Base-by-base conservation (phyloP, 2,113 vertebrate genomes). In the Naja naja region DNA sequence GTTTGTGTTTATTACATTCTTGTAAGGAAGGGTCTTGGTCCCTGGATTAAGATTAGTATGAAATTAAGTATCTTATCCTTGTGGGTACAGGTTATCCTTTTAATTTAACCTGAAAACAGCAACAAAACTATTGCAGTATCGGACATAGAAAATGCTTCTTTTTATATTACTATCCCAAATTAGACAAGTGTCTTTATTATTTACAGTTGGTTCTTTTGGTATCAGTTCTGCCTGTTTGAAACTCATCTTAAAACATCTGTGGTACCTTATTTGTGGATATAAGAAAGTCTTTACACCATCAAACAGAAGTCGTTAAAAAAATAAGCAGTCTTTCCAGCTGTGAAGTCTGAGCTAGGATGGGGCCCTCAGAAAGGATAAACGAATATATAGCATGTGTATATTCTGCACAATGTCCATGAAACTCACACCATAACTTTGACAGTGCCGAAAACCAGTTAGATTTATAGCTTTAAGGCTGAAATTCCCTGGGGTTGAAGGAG, bases 371-470 rank as follows among this genome's bases (percentile, higher is more conserved):
- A 45, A 88, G 89, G 94, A 94, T 95, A 92, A 96, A 95, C 87
- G 94, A 91, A 90, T 88, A 92, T 94, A 47, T 90, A 92, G 88
- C 93, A 92, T 86, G 27, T 81, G 0, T 16, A 30, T 39, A 53
- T 8, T 90, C 53, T 93, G 52, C 93, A 93, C 92, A 91, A 64
- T 0, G 8, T 10, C 56, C 89, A 22, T 92, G 87, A 93, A 94
- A 95, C 2, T 69, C 94, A 92, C 90, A n/a, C 90, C 69, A 30
- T 8, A n/a, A 69, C 45, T 92, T 93, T 1, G 89, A 93, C 91
- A 94, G 30, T 45, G 27, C 2, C 0, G 89, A 94, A 56, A 88
- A 81, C 87, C 53, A 55, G 89, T 60, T 91, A 94, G 95, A 94
- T 95, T 94, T 94, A 95, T 30, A 60, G 91, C 27, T 91, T 90